Evolutionary conservation across 2,113 vertebrate species (phyloP).

Genomic region (Scomber scombrus): DNA sequence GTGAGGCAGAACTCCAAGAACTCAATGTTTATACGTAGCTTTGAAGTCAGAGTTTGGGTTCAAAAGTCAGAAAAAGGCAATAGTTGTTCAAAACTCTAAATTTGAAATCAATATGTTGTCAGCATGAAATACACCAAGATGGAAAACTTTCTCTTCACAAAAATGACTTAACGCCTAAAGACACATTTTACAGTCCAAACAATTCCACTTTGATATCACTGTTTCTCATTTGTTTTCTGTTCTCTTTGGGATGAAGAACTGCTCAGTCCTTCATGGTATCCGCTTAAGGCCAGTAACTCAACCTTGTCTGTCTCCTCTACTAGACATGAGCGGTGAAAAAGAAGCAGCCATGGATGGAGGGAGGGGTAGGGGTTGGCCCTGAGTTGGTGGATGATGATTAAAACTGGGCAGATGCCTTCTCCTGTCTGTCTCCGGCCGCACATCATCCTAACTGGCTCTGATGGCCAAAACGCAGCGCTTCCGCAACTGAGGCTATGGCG

Average conservation of each 20-base stretch:
- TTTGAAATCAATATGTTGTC: not conserved
- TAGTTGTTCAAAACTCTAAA: constrained; percentile 1
- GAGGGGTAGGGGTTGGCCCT: not conserved
- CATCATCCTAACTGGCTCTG: constrained; percentile 77
- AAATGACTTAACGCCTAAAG: constrained; percentile 10
- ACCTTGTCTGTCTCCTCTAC: constrained; percentile 54
- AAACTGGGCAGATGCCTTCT: constrained; percentile 65
- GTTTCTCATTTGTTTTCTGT: too few relatives aligned
- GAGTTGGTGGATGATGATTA: constrained; percentile 39
- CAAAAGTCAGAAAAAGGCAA: not conserved
- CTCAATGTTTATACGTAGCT: constrained; percentile 15
- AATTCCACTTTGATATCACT: not conserved
- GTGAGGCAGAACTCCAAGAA: constrained; percentile 13
- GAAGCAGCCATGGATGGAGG: constrained; percentile 20
- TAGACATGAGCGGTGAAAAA: constrained; percentile 50
- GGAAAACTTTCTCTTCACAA: not conserved
- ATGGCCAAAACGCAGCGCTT: constrained; percentile 61
- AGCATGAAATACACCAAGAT: not conserved
- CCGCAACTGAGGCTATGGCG: constrained; percentile 18
- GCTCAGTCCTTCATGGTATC: not conserved
- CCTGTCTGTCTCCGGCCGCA: constrained; percentile 35
- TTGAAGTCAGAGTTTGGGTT: constrained; percentile 21
- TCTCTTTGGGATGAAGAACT: too few relatives aligned
- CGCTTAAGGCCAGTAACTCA: constrained; percentile 31
- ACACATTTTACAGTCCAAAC: not conserved